Base-by-base conservation (phyloP, 2,797 vertebrate species). In the Choloepus didactylus region DNA sequence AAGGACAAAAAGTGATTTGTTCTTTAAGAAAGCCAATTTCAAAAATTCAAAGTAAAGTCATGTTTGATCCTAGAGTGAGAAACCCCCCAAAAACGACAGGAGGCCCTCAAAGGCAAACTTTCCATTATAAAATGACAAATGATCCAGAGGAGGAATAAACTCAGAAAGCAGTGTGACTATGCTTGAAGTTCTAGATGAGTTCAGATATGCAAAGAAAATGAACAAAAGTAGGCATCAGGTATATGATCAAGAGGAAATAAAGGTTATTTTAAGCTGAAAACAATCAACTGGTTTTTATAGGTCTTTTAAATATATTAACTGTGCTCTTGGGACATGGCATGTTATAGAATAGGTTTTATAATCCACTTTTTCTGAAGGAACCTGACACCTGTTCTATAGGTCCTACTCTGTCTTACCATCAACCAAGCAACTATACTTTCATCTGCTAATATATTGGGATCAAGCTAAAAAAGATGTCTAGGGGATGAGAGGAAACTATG, bases 201-300 rank as follows among this genome's bases (percentile, higher is more conserved):
- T 79, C 1, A 81, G 8, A 69, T 49, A 11, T 29, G n/a, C 38
- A 70, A 81, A 79, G 31, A 94, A 54, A 95, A 92, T 77, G 35
- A 83, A 75, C 4, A 6, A 49, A 82, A 87, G 46, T 18, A 88
- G 3, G 38, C 29, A 59, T 38, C 70, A 56, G 4, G 18, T 51
- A n/a, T 76, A 84, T 69, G 67, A 90, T 16, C 49, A 89, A 87
- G 21, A 86, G 11, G 41, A 84, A 84, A 89, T 49, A 89, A 91
- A 77, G 16, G 15, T 72, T 76, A 70, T 67, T 67, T 3, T 56
- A 93, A 91, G 14, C 49, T 73, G 79, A 91, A 75, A 87, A 49
- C 8, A 95, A 62, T n/a, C 62, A 85, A 79, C 25, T 51, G 23
- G 19, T 6, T 85, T 89, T 59, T 73, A 72, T 46, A 41, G 35